These are phyloP conservation scores for Mus musculus DNA, from an alignment of 2,113 vertebrate genomes.

Conservation along the genomic window GRCm39 chr4:84974501-84975000, in stretches of 20 bases:
- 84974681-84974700: neutral
- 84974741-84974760: neutral
- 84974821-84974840: neutral
- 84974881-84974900: neutral
- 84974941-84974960: neutral
- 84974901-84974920: neutral
- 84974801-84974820: neutral
- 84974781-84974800: neutral
- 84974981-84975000: neutral
- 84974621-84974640: neutral
- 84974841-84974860: neutral
- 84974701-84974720: neutral
- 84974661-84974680: neutral
- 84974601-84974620: neutral
- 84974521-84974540: neutral
- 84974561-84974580: neutral
- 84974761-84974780: neutral
- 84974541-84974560: neutral
- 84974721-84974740: neutral
- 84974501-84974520: neutral
- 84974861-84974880: neutral
- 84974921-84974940: neutral
- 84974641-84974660: neutral
- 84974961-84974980: neutral
- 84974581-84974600: neutral